Base-by-base conservation (phyloP, 1,140 invertebrate species). In the Zeugodacus cucurbitae region DNA sequence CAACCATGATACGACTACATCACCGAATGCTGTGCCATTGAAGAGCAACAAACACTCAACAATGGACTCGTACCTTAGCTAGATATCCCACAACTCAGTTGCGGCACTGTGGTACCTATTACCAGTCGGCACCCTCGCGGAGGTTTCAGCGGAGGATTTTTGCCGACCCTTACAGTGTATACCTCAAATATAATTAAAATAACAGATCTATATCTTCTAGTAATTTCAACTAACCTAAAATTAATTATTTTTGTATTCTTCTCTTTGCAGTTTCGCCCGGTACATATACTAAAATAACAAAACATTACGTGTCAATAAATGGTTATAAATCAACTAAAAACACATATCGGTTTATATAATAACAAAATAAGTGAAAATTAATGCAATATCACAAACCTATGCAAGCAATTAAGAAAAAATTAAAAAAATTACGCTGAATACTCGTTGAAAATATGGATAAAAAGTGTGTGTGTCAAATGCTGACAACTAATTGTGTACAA, bases 261-360 rank as follows among this genome's bases (percentile, higher is more conserved):
- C 22, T 74, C 8, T 41, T 67, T 67, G 62, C 62, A 67, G 62
- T 32, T 74, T 74, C 37, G 4, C 48, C 48, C 14, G 11, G 48
- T 20, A 54, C 14, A 54, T 0, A 17, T 2, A 54, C 48, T 54
- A 54, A 54, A 54, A 41, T 74, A 74, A 37, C 37, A 26, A 8
- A n/a, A 74, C n/a, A 74, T 74, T 44, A 44, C 70, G 37, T 44
- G 70, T 74, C 37, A 44, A 44, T 74, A 74, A 74, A 74, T n/a
- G 37, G 1, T 22, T 41, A 74, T 41, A 74, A 41, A 74, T 74
- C 70, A 22, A 74, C 17, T 17, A 41, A 74, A n/a, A 74, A 74
- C 70, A 74, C 70, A 74, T 37, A 74, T 74, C 32, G 70, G 29
- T 70, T 14, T 34, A 70, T 20, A 29, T 10, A 29, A 32, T 5